Evolutionary conservation across 2,797 vertebrate species (phyloP).

Genomic region (Vultur gryphus): DNA sequence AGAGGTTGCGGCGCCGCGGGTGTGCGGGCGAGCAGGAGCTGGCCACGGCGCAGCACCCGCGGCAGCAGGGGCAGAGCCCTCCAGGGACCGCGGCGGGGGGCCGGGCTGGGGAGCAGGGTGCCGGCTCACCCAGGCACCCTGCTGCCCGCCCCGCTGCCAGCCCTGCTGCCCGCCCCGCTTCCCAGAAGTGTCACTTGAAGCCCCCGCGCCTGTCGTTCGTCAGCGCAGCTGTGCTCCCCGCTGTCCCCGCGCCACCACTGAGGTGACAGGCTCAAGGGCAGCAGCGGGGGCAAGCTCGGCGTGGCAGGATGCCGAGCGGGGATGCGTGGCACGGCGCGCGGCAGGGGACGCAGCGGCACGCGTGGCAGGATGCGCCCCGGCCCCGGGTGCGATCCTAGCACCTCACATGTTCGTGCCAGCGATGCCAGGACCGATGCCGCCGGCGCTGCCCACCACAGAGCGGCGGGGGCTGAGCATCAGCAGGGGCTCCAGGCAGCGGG

Average conservation of each 20-base stretch:
- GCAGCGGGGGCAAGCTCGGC: not conserved
- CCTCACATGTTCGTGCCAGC: slow-evolving; percentile 66
- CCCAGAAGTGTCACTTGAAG: slow-evolving; percentile 56
- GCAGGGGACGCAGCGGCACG: not conserved
- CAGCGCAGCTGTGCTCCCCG: not conserved
- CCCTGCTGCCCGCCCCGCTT: not conserved
- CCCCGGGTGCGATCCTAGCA: not conserved
- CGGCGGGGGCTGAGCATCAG: slow-evolving; percentile 78
- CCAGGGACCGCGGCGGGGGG: fast-evolving
- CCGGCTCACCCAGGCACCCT: not conserved
- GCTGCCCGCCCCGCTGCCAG: not conserved
- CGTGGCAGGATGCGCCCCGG: not conserved
- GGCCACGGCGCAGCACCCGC: not conserved
- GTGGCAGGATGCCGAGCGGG: not conserved
- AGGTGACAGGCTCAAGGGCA: slow-evolving; percentile 46
- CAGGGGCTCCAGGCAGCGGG: slow-evolving; percentile 85
- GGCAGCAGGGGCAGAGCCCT: not conserved
- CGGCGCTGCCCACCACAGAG: slow-evolving; percentile 63
- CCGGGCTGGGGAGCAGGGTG: not conserved
- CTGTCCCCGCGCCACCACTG: not conserved
- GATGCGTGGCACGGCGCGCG: fast-evolving
- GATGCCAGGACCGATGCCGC: slow-evolving; percentile 53
- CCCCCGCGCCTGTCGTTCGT: not conserved
- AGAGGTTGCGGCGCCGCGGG: not conserved
- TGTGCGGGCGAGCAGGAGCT: not conserved